Evolutionary conservation across 1,140 invertebrate species (phyloP), one percentile per base, ranked within the genome.

Genomic region (Papilio glaucus): DNA sequence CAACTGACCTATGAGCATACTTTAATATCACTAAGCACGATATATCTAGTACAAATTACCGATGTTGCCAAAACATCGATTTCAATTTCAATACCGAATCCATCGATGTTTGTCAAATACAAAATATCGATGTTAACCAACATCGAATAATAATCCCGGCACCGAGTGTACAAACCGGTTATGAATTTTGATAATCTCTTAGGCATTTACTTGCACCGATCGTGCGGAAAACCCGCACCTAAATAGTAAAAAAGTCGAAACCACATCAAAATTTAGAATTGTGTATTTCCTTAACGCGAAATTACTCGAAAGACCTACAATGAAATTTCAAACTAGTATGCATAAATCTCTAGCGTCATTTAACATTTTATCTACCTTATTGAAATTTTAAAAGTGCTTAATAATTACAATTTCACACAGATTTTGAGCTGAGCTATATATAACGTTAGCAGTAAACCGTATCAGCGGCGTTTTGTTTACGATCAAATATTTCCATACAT

Each of bases 11-110:
- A 92, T 91, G 87, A 91, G 90, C 89, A 85, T 89, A 85, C 71
- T 76, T 86, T 81, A 84, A 84, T 90, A 91, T 92, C 89, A 91
- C 90, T 91, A 91, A 90, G 88, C 90, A 85, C 79, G 83, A 88
- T 89, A 87, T 88, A 53, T 53, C 45, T 53, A 53, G 18, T 53
- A 53, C 45, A 53, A 21, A 21, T 45, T 13, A 45, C 7, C 42
- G n/a, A 45, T 45, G 42, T 45, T 45, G n/a, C 42, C n/a, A 8
- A 21, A 18, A 45, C 42, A 45, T 45, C 15, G 42, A 53, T 53
- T 33, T 33, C n/a, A 53, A 8, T 53, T 10, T 21, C 18, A n/a
- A n/a, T n/a, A n/a, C n/a, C n/a, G n/a, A n/a, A n/a, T 21, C 45
- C 21, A 53, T 53, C 45, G 45, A 53, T 24, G 9, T 21, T 24